Base-by-base conservation (phyloP, 2,113 vertebrate species). In the Kryptolebias marmoratus region DNA sequence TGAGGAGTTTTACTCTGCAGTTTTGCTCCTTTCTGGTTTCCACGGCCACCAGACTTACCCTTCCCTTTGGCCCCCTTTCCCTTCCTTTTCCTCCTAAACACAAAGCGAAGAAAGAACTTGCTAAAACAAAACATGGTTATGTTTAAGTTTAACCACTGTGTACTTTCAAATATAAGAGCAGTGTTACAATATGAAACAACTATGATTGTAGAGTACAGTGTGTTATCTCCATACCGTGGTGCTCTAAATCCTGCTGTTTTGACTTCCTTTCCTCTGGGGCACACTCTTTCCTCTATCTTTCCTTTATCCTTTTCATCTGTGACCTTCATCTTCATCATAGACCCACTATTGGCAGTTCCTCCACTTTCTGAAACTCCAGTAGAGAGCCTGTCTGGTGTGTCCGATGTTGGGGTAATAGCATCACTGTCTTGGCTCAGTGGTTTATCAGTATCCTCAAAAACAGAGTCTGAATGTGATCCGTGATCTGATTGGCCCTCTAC, bases 51-150 rank as follows among this genome's bases (percentile, higher is more conserved):
- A 32, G 92, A 85, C 79, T 87, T 89, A 2, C 78, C 85, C 81
- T 87, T 93, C 31, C 93, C 90, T 85, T 82, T 93, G 48, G 86
- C 92, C 31, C 93, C 92, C 75, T 90, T 93, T 47, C 84, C 93
- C 85, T 87, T 94, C 88, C 92, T 92, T 73, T 93, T 94, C 81
- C 90, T 93, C 88, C 94, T 95, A 47, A 18, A 77, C 27, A 83
- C 65, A 78, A 88, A 84, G 47, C 50, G 77, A 59, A 83, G 28
- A 36, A 67, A 64, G 30, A 22, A 59, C 55, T 42, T 65, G 64
- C 74, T 72, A 65, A 69, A 31, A 22, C 64, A 27, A 11, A 7
- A 42, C 39, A 42, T 42, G 39, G 39, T 42, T 42, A 42, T 42
- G 5, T 10, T 42, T 42, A 42, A 42, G 39, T 9, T 6, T 42